Conservation (phyloP, 2,113 vertebrate species). For the Pygoscelis antarcticus region DNA sequence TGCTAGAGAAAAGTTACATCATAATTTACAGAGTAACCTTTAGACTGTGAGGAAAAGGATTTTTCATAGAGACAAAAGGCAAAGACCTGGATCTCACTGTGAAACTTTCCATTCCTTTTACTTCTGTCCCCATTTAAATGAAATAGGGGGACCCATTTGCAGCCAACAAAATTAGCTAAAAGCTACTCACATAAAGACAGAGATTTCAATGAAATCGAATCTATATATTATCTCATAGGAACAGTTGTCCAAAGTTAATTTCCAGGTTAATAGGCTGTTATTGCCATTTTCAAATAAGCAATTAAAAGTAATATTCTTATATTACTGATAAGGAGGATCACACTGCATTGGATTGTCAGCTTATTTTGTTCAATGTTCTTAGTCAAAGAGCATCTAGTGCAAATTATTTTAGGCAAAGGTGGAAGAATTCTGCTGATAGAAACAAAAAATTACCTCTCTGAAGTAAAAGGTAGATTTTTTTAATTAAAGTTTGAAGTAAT, state of each 20-base stretch:
- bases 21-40: neutral
- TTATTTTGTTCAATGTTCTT: neutral
- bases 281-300: constrained; percentile 34
- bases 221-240: constrained; percentile 43
- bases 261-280: constrained; percentile 19
- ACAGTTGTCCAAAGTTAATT: constrained; percentile 27
- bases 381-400: neutral
- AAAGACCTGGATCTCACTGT: neutral
- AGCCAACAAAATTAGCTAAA: constrained; percentile 54
- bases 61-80: neutral
- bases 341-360: neutral
- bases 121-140: constrained; percentile 43
- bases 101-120: constrained; percentile 23
- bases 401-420: neutral
- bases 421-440: neutral
- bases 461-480: neutral
- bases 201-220: neutral
- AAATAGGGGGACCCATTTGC: constrained; percentile 19
- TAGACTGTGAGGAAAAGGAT: neutral
- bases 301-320: constrained; percentile 21
- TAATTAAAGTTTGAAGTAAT: neutral
- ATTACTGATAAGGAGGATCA: constrained; percentile 8
- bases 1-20: neutral
- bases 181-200: constrained; percentile 21
- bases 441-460: neutral